Percentiles rank a stretch among this genome's conserved stretches.
Evolutionary conservation across 2,113 vertebrate species (phyloP).

Genomic region (Bostrychus sinensis): DNA sequence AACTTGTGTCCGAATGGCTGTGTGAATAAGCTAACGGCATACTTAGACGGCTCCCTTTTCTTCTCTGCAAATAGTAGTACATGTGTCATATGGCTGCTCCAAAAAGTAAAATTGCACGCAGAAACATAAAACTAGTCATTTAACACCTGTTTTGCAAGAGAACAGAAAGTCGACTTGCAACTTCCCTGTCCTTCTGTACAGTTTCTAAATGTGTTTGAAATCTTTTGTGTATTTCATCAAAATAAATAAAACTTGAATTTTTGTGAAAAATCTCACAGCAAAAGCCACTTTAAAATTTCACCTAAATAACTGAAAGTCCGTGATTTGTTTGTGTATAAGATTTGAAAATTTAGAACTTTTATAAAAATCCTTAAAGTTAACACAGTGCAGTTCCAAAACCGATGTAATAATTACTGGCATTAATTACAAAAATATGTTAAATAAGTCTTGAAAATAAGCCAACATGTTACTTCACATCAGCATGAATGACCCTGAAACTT

Average conservation of each 20-base stretch:
- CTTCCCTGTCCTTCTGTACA: too few species aligned
- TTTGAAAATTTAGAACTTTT: too few species aligned
- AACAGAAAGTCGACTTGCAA: neutral
- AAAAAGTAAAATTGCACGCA: conserved; percentile 26
- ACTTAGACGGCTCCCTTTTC: conserved; percentile 9
- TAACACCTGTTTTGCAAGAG: conserved; percentile 6
- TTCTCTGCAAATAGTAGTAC: too few species aligned
- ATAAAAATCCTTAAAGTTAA: too few species aligned
- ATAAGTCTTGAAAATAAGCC: conserved; percentile 47
- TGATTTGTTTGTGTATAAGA: too few species aligned
- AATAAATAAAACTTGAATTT: too few species aligned
- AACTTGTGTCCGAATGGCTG: conserved; percentile 51
- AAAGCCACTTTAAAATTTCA: conserved; percentile 16
- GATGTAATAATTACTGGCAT: conserved; percentile 46
- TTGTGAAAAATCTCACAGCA: neutral
- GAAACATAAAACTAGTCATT: conserved; percentile 35
- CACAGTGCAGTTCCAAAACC: conserved; percentile 13
- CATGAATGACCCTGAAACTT: conserved; percentile 51
- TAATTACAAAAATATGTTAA: conserved; percentile 49
- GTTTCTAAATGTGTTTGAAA: too few species aligned
- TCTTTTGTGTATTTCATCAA: too few species aligned
- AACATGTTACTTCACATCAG: conserved; percentile 54
- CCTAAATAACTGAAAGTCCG: conserved; percentile 9
- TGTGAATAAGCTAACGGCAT: conserved; percentile 37
- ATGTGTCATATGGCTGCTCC: too few species aligned